Base-by-base conservation (phyloP, 1,140 invertebrate species). In the Philaenus spumarius region DNA sequence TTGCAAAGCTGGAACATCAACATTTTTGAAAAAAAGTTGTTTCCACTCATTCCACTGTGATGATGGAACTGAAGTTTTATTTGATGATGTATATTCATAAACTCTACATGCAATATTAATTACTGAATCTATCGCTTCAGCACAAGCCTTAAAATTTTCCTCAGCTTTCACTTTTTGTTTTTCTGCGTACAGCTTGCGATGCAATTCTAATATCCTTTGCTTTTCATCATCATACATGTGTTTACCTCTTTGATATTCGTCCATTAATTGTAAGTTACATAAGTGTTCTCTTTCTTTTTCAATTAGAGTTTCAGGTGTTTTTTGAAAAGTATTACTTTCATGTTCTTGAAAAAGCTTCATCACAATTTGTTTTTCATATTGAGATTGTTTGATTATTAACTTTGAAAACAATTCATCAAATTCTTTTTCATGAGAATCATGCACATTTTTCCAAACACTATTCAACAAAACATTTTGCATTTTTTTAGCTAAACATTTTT, bases 311-410 rank as follows among this genome's bases (percentile, higher is more conserved):
- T 77, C 73, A 63, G 81, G 81, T 50, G 73, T 68, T 0, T 72
- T 62, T 53, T 83, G 73, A 55, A 74, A 72, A 11, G 76, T 70
- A 26, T 75, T 77, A 61, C 80, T 73, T 24, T 78, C 70, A 17
- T 78, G 75, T 0, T 81, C 75, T 64, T 81, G 78, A 65, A 77
- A 76, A 34, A 83, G 67, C 69, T 82, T 80, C 26, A 73, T 76
- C 26, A 77, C 71, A 68, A 84, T 78, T 68, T 80, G 77, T 64
- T 82, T 83, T 60, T 84, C 82, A 66, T 81, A 82, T 22, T 75
- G 71, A 1, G 80, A 81, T 51, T 83, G 73, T 62, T 78, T 76
- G 60, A 82, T 65, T 2, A 82, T 72, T 61, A 77, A 78, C 55
- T 75, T 72, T 0, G 75, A 75, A 14, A 80, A 67, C n/a, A 73